Evolutionary conservation across 2,113 vertebrate genomes (phyloP).

Genomic region (Pogonocichla stellata): DNA sequence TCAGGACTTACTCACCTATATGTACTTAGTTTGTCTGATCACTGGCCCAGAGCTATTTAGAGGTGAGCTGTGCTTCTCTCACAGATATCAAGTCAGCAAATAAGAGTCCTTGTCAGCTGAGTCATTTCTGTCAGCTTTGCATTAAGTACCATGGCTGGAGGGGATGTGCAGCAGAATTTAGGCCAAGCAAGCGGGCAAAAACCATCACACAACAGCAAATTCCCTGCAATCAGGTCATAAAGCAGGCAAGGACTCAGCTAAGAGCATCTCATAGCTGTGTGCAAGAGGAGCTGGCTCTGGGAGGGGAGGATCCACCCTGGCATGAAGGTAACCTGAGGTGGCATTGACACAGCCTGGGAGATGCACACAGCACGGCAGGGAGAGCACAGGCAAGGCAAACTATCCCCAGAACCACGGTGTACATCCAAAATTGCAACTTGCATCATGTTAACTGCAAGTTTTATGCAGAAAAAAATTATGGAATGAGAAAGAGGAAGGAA

Average conservation of each 20-base stretch:
- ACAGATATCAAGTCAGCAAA: slow-evolving; percentile 10
- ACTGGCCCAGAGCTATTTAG: background rate
- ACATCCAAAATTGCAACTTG: background rate
- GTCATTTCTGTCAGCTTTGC: slow-evolving; percentile 40
- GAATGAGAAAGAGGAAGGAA: background rate
- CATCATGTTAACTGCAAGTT: background rate
- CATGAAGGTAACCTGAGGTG: background rate
- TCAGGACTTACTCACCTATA: slow-evolving; percentile 5
- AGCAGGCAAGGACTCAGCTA: background rate
- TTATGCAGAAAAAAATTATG: background rate
- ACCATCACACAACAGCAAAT: background rate
- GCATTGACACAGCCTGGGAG: background rate
- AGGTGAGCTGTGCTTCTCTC: background rate
- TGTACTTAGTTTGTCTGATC: background rate
- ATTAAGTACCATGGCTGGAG: background rate
- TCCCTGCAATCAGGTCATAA: background rate
- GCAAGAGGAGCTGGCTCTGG: background rate
- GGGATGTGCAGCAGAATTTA: background rate
- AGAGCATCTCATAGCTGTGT: background rate
- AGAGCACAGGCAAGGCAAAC: background rate
- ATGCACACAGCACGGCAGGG: accelerated
- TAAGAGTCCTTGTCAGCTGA: background rate
- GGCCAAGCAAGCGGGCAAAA: background rate
- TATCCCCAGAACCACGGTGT: background rate
- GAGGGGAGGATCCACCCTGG: background rate